These are phyloP conservation scores for Diploptera punctata DNA, from an alignment of 2,888 invertebrate species.

Conservation along the genomic window DNA sequence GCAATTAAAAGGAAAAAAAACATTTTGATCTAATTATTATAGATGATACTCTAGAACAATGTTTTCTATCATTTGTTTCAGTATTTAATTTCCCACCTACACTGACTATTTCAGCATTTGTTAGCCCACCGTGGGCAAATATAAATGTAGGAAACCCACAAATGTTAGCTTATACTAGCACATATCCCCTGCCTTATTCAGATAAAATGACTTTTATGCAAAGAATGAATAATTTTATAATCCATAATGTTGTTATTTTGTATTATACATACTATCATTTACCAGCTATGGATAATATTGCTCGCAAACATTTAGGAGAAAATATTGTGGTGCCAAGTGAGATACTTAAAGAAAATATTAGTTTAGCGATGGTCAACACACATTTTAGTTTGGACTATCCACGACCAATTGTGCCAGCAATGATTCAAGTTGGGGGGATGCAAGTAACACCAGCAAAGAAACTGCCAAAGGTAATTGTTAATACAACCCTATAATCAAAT, in stretches of 20 bases:
- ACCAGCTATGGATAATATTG: slow-evolving; percentile 31
- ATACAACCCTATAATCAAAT: no score
- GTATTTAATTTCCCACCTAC: slow-evolving; percentile 36
- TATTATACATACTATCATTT: slow-evolving; percentile 4
- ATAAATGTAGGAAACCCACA: slow-evolving; percentile 34
- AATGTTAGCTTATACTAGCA: slow-evolving; percentile 34
- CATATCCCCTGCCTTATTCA: slow-evolving; percentile 20
- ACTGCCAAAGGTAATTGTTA: slow-evolving; percentile 54
- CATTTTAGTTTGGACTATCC: slow-evolving; percentile 50
- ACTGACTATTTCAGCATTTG: slow-evolving; percentile 38
- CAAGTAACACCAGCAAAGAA: slow-evolving; percentile 52
- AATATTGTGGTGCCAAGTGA: slow-evolving; percentile 49
- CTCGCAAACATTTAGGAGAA: slow-evolving; percentile 43
- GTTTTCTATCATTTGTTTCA: slow-evolving; percentile 35
- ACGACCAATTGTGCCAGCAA: slow-evolving; percentile 54
- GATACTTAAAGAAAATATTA: slow-evolving; percentile 57
- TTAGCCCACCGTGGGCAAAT: slow-evolving; percentile 29
- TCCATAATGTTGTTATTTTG: slow-evolving; percentile 5
- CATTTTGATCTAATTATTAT: slow-evolving; percentile 38
- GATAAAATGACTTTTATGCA: slow-evolving; percentile 40
- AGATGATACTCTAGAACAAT: slow-evolving; percentile 32
- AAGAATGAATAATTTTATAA: slow-evolving; percentile 34
- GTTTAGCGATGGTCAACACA: slow-evolving; percentile 55
- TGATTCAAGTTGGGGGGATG: slow-evolving; percentile 55
- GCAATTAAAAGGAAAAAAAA: slow-evolving; percentile 19